Evolutionary conservation across 2,113 vertebrate species (phyloP).

Genomic region (Tinamus guttatus): DNA sequence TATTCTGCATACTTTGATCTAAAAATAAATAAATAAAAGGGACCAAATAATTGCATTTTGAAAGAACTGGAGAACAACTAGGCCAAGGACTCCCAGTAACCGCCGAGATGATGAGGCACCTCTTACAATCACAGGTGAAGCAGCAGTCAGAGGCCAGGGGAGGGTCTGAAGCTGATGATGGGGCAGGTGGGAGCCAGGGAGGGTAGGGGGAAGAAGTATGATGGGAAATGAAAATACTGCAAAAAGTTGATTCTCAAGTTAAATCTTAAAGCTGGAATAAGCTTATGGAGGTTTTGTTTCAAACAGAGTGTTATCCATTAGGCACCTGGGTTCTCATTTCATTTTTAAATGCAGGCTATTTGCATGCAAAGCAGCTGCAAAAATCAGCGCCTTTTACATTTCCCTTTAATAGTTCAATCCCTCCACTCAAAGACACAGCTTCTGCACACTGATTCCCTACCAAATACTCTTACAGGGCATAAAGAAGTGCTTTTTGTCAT

Average conservation of each 20-base stretch:
- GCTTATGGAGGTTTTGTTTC: background rate
- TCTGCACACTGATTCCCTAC: fast-evolving
- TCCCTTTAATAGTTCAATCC: background rate
- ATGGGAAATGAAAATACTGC: background rate
- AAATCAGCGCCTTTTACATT: background rate
- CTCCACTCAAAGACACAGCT: background rate
- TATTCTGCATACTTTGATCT: background rate
- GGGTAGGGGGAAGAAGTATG: fast-evolving
- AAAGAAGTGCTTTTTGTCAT: background rate
- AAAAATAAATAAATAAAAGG: background rate
- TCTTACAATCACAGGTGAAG: background rate
- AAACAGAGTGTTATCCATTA: background rate
- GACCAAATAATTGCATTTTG: background rate
- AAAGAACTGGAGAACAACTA: background rate
- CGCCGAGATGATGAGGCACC: background rate
- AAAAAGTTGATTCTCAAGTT: background rate
- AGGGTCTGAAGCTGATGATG: background rate
- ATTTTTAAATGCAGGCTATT: background rate
- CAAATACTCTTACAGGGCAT: background rate
- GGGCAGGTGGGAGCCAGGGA: too few species aligned
- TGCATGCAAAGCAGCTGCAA: background rate
- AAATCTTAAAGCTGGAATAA: background rate
- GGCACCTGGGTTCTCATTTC: background rate
- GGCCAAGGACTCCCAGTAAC: fast-evolving
- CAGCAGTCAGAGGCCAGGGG: background rate